phyloP scores from a whole-genome alignment of 2,113 vertebrate genomes.

The Phalacrocorax pelagicus region DNA sequence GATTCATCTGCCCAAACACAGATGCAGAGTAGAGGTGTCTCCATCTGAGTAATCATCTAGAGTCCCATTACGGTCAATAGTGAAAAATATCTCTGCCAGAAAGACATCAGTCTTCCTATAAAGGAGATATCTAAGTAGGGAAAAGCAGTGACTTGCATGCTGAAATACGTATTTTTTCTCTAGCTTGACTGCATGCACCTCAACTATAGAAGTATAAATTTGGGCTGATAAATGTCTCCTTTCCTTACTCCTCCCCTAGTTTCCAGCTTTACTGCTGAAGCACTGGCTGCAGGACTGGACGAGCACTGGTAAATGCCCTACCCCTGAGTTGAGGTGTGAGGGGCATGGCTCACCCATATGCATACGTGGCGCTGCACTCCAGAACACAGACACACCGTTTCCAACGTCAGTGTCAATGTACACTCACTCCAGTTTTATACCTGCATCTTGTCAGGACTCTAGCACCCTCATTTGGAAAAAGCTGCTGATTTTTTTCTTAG shows the following conservation, averaged over 20 bases:
- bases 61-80: background rate
- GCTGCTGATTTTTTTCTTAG: background rate
- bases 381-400: background rate
- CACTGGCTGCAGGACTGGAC: rapidly evolving
- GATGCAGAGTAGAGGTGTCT: background rate
- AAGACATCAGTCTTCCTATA: background rate
- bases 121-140: background rate
- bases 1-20: background rate
- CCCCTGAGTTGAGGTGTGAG: too few relatives aligned
- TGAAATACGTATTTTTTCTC: background rate
- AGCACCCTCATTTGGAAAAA: background rate
- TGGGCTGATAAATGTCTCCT: background rate
- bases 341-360: rapidly evolving
- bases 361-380: background rate
- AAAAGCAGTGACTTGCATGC: background rate
- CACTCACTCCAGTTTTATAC: background rate
- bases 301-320: background rate
- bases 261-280: background rate
- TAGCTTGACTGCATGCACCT: background rate
- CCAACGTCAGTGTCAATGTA: background rate
- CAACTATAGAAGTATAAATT: background rate
- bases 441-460: background rate
- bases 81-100: background rate
- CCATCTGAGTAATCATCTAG: background rate
- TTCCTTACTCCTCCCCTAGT: background rate